Evolutionary conservation across 2,888 invertebrate genomes (phyloP), one percentile per base, ranked within the genome.

Genomic region (Carterocephalus palaemon): DNA sequence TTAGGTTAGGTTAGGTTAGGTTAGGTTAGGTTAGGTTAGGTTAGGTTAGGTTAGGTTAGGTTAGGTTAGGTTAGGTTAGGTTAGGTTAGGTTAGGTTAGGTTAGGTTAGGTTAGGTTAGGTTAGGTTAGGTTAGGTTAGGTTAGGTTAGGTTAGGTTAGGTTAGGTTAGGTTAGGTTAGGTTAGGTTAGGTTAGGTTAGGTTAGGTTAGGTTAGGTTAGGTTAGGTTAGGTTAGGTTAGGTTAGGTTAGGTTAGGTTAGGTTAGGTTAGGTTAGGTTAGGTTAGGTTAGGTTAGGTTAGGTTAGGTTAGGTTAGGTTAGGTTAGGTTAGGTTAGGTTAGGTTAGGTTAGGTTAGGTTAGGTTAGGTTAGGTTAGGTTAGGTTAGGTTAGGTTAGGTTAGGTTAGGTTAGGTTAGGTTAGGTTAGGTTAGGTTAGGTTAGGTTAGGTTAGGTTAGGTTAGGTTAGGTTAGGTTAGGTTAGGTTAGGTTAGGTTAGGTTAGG

Each of bases 371-470:
- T 47, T 50, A 47, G 47, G 50, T 50, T 50, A 50, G 50, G 50
- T 50, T 50, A 47, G 50, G 45, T 50, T 47, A 47, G 50, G 47
- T 47, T 46, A 46, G 49, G 49, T 49, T 52, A 49, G 52, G 52
- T 49, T 52, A 49, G 52, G 52, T 52, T 52, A 49, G 52, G 48
- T 52, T 52, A 49, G 51, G 51, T 51, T 51, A 51, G 51, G 48
- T 51, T 48, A 48, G 47, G 48, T 47, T 48, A 47, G 48, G 51
- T 47, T 48, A 48, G 48, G 48, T 49, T 51, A 51, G 48, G 48
- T 48, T 51, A 47, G 48, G 48, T 51, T 51, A 51, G 48, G 50
- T 49, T 49, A 47, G 46, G 49, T 49, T 51, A 48, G 50, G 50
- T 51, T 51, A 51, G 50, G 50, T 51, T 51, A 48, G 50, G 50